A percentile compares a stretch with the other conserved stretches of the same genome.
Evolutionary conservation across 2,797 vertebrate species (phyloP).

Genomic region (Chromobotia macracanthus): DNA sequence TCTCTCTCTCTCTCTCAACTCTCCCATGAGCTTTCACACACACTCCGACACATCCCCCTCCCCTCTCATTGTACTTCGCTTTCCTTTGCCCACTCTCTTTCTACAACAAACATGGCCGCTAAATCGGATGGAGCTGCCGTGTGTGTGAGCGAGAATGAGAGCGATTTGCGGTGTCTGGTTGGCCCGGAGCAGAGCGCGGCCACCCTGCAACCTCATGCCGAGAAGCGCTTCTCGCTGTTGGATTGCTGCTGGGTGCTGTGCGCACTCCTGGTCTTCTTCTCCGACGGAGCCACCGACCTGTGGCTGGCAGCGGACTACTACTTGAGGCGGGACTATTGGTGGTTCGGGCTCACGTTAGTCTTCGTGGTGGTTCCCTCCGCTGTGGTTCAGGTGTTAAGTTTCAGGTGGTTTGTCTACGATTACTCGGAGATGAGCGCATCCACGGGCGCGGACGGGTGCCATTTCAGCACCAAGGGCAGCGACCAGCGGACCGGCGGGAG

Average conservation of each 20-base stretch:
- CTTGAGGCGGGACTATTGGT: slow-evolving; percentile 83
- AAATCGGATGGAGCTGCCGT: slow-evolving; percentile 81
- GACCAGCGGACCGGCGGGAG: slow-evolving; percentile 68
- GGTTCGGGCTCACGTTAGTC: slow-evolving; percentile 92
- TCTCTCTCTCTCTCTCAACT: not conserved
- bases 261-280: slow-evolving; percentile 94
- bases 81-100: slow-evolving; percentile 66
- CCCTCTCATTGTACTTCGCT: slow-evolving; percentile 60
- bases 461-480: slow-evolving; percentile 81
- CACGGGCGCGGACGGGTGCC: slow-evolving; percentile 62
- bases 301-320: slow-evolving; percentile 97
- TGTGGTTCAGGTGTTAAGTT: slow-evolving; percentile 93
- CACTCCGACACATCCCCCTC: slow-evolving; percentile 42
- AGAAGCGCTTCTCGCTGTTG: slow-evolving; percentile 81
- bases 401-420: slow-evolving; percentile 95
- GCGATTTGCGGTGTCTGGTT: slow-evolving; percentile 72
- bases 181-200: slow-evolving; percentile 66
- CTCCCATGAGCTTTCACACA: slow-evolving; percentile 20
- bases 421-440: slow-evolving; percentile 76
- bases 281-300: slow-evolving; percentile 96
- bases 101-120: slow-evolving; percentile 82
- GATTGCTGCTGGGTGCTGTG: slow-evolving; percentile 94
- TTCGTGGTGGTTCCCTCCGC: slow-evolving; percentile 93
- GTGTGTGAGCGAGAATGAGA: slow-evolving; percentile 73
- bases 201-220: slow-evolving; percentile 66